Conservation (phyloP, 1,140 invertebrate genomes). For the Bombyx mandarina region DNA sequence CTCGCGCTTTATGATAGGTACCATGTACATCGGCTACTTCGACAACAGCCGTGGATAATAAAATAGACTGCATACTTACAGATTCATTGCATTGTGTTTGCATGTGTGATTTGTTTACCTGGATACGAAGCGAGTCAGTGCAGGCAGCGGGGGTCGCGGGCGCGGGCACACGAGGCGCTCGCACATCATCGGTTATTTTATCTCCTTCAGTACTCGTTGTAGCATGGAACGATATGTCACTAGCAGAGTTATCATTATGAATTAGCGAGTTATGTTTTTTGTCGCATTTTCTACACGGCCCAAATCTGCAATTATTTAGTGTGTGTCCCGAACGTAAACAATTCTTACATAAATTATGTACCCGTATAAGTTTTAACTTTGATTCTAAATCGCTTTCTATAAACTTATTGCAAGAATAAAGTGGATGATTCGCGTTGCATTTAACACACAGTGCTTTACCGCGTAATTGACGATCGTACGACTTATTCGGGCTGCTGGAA, state of each 20-base stretch:
- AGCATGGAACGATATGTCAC: no score
- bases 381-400: slow-evolving; percentile 8
- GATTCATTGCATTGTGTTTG: neutral
- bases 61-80: neutral
- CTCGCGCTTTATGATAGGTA: slow-evolving; percentile 9
- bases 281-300: slow-evolving; percentile 15
- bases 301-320: slow-evolving; percentile 12
- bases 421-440: slow-evolving; percentile 15
- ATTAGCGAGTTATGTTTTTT: slow-evolving; percentile 21
- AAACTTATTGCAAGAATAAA: slow-evolving; percentile 21
- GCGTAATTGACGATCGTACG: neutral
- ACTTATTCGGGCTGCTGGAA: slow-evolving; percentile 11
- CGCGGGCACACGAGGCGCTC: no score
- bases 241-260: no score
- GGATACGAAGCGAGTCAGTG: neutral
- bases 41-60: slow-evolving; percentile 11
- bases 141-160: no score
- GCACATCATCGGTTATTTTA: no score
- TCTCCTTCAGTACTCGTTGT: no score
- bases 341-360: slow-evolving; percentile 18
- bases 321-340: slow-evolving; percentile 20
- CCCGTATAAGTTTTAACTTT: slow-evolving; percentile 15
- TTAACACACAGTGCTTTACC: slow-evolving; percentile 7
- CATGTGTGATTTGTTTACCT: neutral
- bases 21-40: slow-evolving; percentile 8